Evolutionary conservation across 2,888 invertebrate genomes (phyloP).

Genomic region (Neoascia interrupta): DNA sequence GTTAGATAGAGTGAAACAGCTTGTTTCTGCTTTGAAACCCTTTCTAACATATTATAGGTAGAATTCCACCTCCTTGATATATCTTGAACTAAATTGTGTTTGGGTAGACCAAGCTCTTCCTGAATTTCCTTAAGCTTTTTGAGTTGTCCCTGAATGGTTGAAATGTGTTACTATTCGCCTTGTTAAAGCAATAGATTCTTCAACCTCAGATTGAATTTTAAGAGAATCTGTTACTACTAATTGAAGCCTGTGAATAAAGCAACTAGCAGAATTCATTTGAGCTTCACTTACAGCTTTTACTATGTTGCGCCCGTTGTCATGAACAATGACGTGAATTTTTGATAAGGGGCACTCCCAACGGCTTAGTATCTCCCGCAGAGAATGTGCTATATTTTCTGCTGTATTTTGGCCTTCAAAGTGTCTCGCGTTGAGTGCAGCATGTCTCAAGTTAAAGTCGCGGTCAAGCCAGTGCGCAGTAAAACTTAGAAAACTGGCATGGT

Average conservation of each 20-base stretch:
- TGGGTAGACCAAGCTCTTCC: not conserved
- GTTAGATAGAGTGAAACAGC: too few species aligned
- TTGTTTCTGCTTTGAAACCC: too few species aligned
- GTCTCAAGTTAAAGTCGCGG: not conserved
- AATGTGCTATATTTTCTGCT: not conserved
- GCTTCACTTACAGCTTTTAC: not conserved
- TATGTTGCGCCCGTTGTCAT: not conserved
- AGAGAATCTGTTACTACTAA: not conserved
- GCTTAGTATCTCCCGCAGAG: not conserved
- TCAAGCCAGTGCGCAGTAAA: not conserved
- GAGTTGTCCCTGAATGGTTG: not conserved
- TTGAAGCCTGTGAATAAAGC: not conserved
- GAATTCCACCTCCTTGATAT: not conserved
- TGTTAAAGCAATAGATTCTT: not conserved
- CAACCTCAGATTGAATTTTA: not conserved
- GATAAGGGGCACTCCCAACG: not conserved
- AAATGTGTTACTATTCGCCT: not conserved
- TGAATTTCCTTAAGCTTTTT: not conserved
- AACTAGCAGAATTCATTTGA: not conserved
- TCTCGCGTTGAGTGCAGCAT: not conserved
- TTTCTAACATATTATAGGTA: slow-evolving; percentile 1
- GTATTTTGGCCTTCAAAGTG: not conserved
- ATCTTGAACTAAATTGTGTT: not conserved
- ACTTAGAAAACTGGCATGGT: not conserved
- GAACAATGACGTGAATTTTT: too few species aligned